Base-by-base conservation (phyloP, 2,113 vertebrate genomes). In the Pipa parva region DNA sequence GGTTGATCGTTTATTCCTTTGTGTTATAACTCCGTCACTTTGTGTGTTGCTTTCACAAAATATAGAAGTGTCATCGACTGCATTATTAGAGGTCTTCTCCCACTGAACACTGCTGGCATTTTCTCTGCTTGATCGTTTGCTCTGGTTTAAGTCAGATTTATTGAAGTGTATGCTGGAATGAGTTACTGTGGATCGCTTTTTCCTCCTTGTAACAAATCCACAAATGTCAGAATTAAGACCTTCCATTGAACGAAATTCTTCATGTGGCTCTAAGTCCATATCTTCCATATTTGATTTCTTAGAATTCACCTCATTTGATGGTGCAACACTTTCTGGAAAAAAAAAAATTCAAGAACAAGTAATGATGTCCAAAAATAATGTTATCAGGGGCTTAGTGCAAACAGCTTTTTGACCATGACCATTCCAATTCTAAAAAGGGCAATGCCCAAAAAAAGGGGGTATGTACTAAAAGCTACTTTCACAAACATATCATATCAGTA, bases 141-240 rank as follows among this genome's bases (percentile, higher is more conserved):
- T 0, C 27, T 64, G 55, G 17, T 71, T 66, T 29, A 24, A 4
- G 31, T 17, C 74, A 46, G n/a, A 61, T 20, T 1, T 64, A 55
- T 68, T 46, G 54, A 72, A 77, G 13, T 60, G 71, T 60, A 63
- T 76, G 46, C 75, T 80, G 17, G 75, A 71, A 17, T 54, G 46
- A 77, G 62, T 73, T 0, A 63, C 5, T 2, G 56, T 63, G 29
- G 73, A 79, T 21, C 3, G 24, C 6, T 78, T 85, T 52, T 57
- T 81, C 27, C 83, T 76, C 59, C 67, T 51, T 18, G 80, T 84
- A 28, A 84, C 0, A 0, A 78, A 66, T 10, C 61, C 72, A 54
- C 4, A 24, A 1, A 21, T 28, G 57, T 73, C 49, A n/a, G 75
- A 64, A n/a, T 73, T 31, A 42, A 56, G 45, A 54, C 73, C 46